Conservation (phyloP, 2,888 invertebrate genomes). For the Laspeyria flexula region DNA sequence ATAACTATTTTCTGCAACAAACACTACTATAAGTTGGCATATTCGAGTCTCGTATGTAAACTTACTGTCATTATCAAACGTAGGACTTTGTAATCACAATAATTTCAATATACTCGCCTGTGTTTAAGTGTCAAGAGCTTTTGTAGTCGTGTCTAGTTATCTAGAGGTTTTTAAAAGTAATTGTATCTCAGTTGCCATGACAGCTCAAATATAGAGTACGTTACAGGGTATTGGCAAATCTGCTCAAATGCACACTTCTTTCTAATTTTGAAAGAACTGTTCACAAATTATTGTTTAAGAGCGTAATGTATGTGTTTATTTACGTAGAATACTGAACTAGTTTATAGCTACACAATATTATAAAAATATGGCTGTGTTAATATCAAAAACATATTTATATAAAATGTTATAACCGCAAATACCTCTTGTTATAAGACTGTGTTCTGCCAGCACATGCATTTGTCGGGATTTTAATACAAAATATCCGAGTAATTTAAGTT, state of each 20-base stretch:
- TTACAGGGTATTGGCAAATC: constrained; percentile 66
- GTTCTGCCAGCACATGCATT: constrained; percentile 65
- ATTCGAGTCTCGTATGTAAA: too few species aligned
- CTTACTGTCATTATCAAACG: too few species aligned
- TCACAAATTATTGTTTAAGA: constrained; percentile 54
- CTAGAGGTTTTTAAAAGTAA: constrained; percentile 15
- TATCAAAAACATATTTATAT: constrained; percentile 80
- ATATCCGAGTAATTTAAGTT: neutral
- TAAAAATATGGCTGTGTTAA: constrained; percentile 82
- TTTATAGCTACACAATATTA: constrained; percentile 53
- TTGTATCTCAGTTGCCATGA: constrained; percentile 53
- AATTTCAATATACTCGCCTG: too few species aligned
- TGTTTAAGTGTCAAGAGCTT: too few species aligned
- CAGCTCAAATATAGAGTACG: constrained; percentile 34
- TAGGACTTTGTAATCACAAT: too few species aligned
- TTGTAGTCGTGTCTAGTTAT: neutral
- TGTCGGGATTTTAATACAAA: constrained; percentile 38
- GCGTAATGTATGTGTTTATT: constrained; percentile 41
- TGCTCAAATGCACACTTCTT: constrained; percentile 63
- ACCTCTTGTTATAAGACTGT: constrained; percentile 81
- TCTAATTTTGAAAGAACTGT: constrained; percentile 50
- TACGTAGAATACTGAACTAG: constrained; percentile 53
- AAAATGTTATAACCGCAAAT: constrained; percentile 76
- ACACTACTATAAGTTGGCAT: too few species aligned
- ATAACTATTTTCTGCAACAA: too few species aligned